Evolutionary conservation across 2,797 vertebrate species (phyloP), one percentile per base, ranked within the genome.

Genomic region (Gallinago solitaria): DNA sequence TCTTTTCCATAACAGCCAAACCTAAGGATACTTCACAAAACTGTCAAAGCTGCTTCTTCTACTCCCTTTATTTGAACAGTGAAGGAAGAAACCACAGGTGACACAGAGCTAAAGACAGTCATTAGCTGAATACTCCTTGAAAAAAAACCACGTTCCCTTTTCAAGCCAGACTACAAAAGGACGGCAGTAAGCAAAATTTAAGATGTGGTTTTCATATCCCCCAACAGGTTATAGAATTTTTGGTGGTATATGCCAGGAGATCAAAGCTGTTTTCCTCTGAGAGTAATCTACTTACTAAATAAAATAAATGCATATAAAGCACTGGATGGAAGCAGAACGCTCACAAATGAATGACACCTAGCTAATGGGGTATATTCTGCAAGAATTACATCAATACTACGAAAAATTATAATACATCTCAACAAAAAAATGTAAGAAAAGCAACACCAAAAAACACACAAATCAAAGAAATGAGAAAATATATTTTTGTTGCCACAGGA

Each of bases 391-490:
- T 51, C 28, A 43, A 43, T 61, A 75, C 23, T 75, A 68, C 27
- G 75, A 86, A 57, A 89, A 89, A 27, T 91, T 94, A 48, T 53
- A 90, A 83, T 91, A 37, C 79, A 73, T 79, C 67, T 86, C 64
- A 88, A 79, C 43, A 91, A 84, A 94, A 41, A 43, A 95, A 90
- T 37, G 39, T 48, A 95, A 87, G 61, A 90, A 82, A 53, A 91
- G 37, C 51, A 93, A 64, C 27, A 50, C 25, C 43, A 93, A 93
- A 94, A 95, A 47, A 76, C 4, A 56, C 51, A 91, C 35, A 88
- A 91, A 95, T 83, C 67, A 71, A 93, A 90, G 43, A 89, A 84
- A 84, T 18, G 12, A 89, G 32, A 82, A 90, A 90, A 86, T 60
- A 53, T 20, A 32, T 53, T 81, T 85, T 69, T 79, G 27, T 81